Evolutionary conservation across 2,113 vertebrate genomes (phyloP).

Genomic region (Pithys albifrons): DNA sequence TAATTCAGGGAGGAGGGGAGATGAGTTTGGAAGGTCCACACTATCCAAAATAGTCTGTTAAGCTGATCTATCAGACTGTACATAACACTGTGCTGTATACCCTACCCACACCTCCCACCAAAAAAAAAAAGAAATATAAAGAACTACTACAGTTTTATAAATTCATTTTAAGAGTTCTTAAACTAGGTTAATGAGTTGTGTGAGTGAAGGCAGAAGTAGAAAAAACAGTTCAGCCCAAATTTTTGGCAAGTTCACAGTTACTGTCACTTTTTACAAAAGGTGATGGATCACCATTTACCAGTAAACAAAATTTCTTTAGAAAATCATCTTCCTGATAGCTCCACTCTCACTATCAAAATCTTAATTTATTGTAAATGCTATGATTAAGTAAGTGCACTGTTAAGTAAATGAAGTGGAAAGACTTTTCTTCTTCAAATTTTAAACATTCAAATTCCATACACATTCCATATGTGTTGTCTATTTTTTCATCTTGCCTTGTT

Average conservation of each 20-base stretch:
- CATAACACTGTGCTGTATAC: not conserved
- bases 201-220: not conserved
- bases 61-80: not conserved
- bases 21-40: not conserved
- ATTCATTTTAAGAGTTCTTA: not conserved
- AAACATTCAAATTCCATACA: not conserved
- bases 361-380: not conserved
- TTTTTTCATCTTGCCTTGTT: not conserved
- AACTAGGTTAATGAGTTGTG: not conserved
- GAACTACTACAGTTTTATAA: not conserved
- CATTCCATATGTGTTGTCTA: not conserved
- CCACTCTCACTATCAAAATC: not conserved
- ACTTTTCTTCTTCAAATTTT: not conserved
- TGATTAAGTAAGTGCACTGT: not conserved
- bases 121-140: not conserved
- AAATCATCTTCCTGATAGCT: not conserved
- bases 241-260: not conserved
- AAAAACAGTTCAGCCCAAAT: not conserved
- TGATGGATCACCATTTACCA: not conserved
- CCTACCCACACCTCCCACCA: accelerated
- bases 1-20: not conserved
- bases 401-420: not conserved
- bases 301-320: not conserved
- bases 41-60: not conserved
- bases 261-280: not conserved